Evolutionary conservation across 2,888 invertebrate species (phyloP).

Genomic region (Podabrus alpinus): DNA sequence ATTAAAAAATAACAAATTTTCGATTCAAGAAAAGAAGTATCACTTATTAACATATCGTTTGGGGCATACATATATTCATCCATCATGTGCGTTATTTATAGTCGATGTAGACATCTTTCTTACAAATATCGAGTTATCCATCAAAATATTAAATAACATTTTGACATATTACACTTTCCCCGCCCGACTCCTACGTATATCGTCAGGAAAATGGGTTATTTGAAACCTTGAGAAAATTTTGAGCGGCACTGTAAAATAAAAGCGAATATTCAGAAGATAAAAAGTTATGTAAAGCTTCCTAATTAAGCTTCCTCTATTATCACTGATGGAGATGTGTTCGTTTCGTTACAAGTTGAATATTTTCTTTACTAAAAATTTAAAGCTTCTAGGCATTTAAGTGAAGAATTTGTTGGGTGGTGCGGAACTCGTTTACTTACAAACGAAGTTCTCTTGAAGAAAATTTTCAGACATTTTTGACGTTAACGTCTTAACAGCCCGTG

Average conservation of each 20-base stretch:
- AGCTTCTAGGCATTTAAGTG: background rate
- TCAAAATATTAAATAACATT: constrained; percentile 3
- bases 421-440: background rate
- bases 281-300: background rate
- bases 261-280: background rate
- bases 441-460: background rate
- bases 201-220: background rate
- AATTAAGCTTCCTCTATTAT: background rate
- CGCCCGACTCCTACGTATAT: background rate
- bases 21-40: background rate
- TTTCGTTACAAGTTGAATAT: background rate
- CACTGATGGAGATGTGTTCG: background rate
- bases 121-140: constrained; percentile 2
- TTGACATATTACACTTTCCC: background rate
- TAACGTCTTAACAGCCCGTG: background rate
- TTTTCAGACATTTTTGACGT: background rate
- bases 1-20: background rate
- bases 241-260: background rate
- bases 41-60: constrained; percentile 1
- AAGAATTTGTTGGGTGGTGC: background rate
- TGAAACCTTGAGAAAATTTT: background rate
- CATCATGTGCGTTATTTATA: constrained; percentile 3
- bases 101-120: constrained; percentile 4
- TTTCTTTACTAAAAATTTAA: background rate
- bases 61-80: background rate